Conservation (phyloP, 2,113 vertebrate species). For the Microcebus lehilahytsara region DNA sequence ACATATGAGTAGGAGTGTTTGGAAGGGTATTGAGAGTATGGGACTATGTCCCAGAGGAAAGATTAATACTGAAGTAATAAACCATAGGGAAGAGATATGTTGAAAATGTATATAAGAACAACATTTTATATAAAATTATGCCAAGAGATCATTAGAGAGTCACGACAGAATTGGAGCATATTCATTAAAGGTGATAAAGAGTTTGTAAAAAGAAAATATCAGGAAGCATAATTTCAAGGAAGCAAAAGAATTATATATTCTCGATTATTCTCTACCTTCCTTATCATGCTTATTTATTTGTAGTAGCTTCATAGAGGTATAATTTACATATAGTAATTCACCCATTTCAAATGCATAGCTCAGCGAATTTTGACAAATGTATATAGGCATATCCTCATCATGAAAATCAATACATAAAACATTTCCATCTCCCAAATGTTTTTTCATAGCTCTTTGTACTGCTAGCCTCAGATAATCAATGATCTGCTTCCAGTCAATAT, state of each 20-base stretch:
- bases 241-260: neutral
- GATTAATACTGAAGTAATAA: neutral
- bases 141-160: neutral
- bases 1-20: neutral
- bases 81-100: neutral
- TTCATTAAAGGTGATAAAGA: neutral
- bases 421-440: neutral
- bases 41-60: neutral
- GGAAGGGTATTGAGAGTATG: neutral
- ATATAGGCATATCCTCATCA: neutral
- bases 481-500: neutral
- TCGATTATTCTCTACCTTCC: neutral
- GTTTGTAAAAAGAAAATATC: neutral
- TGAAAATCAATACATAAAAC: neutral
- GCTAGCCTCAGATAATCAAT: neutral
- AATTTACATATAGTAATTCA: neutral
- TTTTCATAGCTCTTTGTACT: neutral
- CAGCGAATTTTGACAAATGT: neutral
- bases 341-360: neutral
- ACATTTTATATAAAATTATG: neutral
- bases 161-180: neutral
- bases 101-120: neutral
- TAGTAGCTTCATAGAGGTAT: neutral
- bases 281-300: neutral
- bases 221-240: neutral